Conservation (phyloP, 2,888 invertebrate species). For the Branchellion lobata region DNA sequence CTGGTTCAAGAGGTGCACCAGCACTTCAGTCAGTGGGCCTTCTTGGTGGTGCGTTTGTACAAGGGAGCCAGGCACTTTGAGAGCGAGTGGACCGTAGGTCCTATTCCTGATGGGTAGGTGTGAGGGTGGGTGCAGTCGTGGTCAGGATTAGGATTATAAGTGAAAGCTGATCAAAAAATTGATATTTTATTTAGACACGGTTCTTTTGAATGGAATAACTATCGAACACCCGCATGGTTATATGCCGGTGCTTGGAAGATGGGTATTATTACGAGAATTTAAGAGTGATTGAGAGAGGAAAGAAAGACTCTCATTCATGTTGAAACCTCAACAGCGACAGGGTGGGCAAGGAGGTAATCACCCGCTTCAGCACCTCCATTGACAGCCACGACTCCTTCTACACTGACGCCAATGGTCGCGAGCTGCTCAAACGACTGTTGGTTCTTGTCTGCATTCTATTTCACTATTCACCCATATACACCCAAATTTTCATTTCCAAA, state of each 20-base stretch:
- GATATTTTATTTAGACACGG: too few relatives aligned
- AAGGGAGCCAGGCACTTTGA: slow-evolving; percentile 61
- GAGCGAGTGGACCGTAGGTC: slow-evolving; percentile 67
- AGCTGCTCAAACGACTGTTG: slow-evolving; percentile 71
- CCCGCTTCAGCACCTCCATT: slow-evolving; percentile 69
- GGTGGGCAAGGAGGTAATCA: slow-evolving; percentile 80
- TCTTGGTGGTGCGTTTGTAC: slow-evolving; percentile 58
- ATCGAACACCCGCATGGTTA: too few relatives aligned
- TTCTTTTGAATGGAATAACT: too few relatives aligned
- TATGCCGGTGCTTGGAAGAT: too few relatives aligned
- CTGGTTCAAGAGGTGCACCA: slow-evolving; percentile 72
- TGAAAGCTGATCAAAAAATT: too few relatives aligned
- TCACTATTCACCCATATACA: too few relatives aligned
- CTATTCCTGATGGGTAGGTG: slow-evolving; percentile 58
- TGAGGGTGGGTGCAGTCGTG: too few relatives aligned
- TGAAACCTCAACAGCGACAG: slow-evolving; percentile 56
- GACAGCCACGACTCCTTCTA: slow-evolving; percentile 68
- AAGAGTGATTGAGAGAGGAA: too few relatives aligned
- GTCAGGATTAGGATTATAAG: too few relatives aligned
- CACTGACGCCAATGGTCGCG: slow-evolving; percentile 91
- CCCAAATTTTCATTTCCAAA: background rate
- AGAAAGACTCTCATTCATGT: too few relatives aligned
- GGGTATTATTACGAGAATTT: too few relatives aligned
- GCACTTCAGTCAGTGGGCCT: slow-evolving; percentile 68
- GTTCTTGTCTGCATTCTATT: background rate